A percentile compares a stretch with the other conserved stretches of the same genome.
Evolutionary conservation across 2,888 invertebrate species (phyloP).

Genomic region (Cepaea hortensis): DNA sequence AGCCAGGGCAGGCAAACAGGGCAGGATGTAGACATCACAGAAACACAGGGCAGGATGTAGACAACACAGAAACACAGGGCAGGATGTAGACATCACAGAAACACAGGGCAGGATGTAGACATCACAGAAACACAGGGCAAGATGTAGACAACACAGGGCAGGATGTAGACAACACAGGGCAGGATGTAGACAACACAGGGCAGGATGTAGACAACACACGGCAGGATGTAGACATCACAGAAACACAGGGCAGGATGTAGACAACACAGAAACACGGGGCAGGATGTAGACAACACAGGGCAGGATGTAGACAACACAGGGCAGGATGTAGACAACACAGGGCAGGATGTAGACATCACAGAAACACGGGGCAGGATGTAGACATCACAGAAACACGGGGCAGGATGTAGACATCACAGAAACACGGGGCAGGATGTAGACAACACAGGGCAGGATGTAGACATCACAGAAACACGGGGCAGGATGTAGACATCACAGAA

Average conservation of each 20-base stretch:
- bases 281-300: background rate
- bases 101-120: too few relatives aligned
- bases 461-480: background rate
- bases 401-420: background rate
- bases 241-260: background rate
- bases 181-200: background rate
- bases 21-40: too few relatives aligned
- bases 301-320: background rate
- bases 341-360: background rate
- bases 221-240: background rate
- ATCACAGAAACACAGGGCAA: too few relatives aligned
- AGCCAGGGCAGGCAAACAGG: too few relatives aligned
- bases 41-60: too few relatives aligned
- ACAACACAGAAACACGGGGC: background rate
- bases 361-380: too few relatives aligned
- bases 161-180: background rate
- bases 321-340: too few relatives aligned
- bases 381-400: background rate
- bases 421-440: too few relatives aligned
- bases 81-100: too few relatives aligned
- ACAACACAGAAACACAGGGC: too few relatives aligned
- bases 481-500: background rate
- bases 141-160: background rate
- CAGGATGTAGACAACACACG: too few relatives aligned
- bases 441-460: too few relatives aligned